A percentile compares a stretch with the other conserved stretches of the same genome.
These are phyloP conservation scores for Palaemon carinicauda DNA, from an alignment of 1,140 invertebrate genomes.

Conservation along the genomic window DNA sequence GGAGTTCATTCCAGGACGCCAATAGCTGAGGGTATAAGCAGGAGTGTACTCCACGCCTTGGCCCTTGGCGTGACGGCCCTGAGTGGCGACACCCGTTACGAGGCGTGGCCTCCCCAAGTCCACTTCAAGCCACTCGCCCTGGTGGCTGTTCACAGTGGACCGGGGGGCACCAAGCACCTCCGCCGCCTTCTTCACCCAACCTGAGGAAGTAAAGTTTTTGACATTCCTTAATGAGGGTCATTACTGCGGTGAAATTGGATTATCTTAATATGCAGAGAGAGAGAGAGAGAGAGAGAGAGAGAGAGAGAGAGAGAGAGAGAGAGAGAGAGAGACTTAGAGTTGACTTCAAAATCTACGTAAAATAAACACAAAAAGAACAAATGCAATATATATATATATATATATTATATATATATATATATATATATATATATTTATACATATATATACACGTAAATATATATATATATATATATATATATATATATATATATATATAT, in stretches of 20 bases:
- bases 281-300: neutral
- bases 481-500: too few species aligned
- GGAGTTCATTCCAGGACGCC: slow-evolving; percentile 70
- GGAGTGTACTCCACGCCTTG: slow-evolving; percentile 80
- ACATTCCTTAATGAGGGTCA: too few species aligned
- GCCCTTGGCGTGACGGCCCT: slow-evolving; percentile 82
- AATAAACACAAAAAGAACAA: too few species aligned
- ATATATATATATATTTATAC: too few species aligned
- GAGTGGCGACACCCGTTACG: slow-evolving; percentile 78
- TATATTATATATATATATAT: too few species aligned
- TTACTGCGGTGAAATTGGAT: neutral
- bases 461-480: too few species aligned
- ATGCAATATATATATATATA: too few species aligned
- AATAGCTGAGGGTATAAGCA: slow-evolving; percentile 79
- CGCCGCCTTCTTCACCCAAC: slow-evolving; percentile 75
- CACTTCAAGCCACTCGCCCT: slow-evolving; percentile 79
- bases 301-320: neutral
- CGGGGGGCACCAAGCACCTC: slow-evolving; percentile 86
- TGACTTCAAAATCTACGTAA: too few species aligned
- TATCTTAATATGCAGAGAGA: neutral
- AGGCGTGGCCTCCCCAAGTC: slow-evolving; percentile 74
- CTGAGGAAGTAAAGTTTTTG: slow-evolving; percentile 65
- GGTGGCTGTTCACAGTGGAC: slow-evolving; percentile 73
- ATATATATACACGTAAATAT: too few species aligned
- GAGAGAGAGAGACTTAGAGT: neutral